Conservation (phyloP, 2,888 invertebrate species). For the Tanytarsus gracilentus region DNA sequence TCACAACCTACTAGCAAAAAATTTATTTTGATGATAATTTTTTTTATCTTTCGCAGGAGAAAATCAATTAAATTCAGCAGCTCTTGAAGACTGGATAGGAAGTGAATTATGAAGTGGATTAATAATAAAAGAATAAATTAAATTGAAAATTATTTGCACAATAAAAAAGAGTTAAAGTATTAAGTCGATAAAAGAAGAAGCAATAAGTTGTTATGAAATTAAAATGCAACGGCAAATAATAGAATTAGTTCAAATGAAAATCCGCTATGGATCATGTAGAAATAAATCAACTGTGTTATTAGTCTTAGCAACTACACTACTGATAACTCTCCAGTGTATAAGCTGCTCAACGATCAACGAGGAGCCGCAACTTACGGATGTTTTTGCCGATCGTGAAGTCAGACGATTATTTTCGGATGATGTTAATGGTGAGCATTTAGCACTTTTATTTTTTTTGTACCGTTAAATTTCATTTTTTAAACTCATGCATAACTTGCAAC, state of each 20-base stretch:
- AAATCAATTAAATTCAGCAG: too few relatives aligned
- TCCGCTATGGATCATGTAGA: constrained; percentile 1
- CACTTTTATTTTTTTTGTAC: neutral
- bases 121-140: too few relatives aligned
- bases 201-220: constrained; percentile 11
- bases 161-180: neutral
- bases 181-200: neutral
- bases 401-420: neutral
- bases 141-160: too few relatives aligned
- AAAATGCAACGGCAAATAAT: constrained; percentile 18
- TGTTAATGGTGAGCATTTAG: constrained; percentile 5
- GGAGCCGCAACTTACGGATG: neutral
- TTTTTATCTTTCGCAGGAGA: too few relatives aligned
- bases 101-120: too few relatives aligned
- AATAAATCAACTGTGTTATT: constrained; percentile 17
- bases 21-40: too few relatives aligned
- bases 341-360: constrained; percentile 9
- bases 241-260: too few relatives aligned
- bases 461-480: neutral
- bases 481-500: neutral
- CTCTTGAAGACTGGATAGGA: too few relatives aligned
- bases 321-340: constrained; percentile 1
- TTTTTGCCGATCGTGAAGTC: too few relatives aligned
- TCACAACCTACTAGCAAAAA: too few relatives aligned
- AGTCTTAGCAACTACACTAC: neutral